Conservation (phyloP, 2,797 vertebrate species). For the Eleutherodactylus coqui region DNA sequence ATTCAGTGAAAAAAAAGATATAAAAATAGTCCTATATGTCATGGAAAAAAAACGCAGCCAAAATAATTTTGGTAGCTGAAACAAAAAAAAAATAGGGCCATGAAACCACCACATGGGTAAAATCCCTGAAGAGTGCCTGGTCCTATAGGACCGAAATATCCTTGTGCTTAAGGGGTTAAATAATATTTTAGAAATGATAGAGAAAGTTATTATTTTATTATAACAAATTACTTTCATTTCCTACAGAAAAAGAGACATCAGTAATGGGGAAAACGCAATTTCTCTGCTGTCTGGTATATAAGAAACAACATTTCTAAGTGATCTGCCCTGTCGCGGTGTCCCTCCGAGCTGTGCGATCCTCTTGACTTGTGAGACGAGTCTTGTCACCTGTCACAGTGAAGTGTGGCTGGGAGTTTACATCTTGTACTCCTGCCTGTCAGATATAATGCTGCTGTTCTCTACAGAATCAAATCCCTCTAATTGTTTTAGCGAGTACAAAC, state of each 20-base stretch:
- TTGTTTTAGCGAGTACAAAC: conserved; percentile 24
- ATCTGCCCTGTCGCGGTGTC: not conserved
- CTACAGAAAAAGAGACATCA: not conserved
- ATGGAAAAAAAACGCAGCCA: no score
- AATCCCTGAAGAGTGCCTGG: no score
- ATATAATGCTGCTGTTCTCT: conserved; percentile 19
- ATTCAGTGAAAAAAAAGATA: no score
- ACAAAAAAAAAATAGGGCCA: no score
- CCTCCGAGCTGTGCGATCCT: conserved; percentile 27
- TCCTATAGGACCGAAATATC: no score
- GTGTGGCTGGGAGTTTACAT: conserved; percentile 25
- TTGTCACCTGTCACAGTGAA: conserved; percentile 61
- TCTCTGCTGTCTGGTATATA: conserved; percentile 3
- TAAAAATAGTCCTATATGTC: no score
- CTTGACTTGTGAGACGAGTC: conserved; percentile 29
- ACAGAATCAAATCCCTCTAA: conserved; percentile 20
- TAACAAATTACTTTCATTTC: not conserved
- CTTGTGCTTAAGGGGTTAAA: no score
- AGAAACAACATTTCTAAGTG: conserved; percentile 34
- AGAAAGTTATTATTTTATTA: not conserved
- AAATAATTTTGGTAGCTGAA: no score
- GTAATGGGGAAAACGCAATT: not conserved
- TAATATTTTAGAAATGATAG: not conserved
- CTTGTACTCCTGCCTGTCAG: conserved; percentile 32
- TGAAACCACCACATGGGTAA: no score